A percentile compares a stretch with the other conserved stretches of the same genome.
Evolutionary conservation across 2,113 vertebrate genomes (phyloP).

Genomic region (Silurus asotus): DNA sequence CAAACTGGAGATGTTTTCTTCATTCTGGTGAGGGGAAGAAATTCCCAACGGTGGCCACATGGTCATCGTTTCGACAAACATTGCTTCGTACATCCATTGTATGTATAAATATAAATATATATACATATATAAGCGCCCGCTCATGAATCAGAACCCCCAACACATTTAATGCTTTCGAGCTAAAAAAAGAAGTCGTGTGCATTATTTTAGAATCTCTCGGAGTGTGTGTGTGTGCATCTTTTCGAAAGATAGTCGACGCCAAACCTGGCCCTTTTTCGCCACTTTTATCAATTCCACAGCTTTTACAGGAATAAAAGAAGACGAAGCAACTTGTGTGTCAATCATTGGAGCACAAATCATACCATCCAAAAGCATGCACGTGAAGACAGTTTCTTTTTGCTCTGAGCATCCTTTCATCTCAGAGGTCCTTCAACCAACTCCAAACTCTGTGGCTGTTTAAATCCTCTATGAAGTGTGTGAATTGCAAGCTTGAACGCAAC

Average conservation of each 20-base stretch:
- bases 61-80: not conserved
- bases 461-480: not conserved
- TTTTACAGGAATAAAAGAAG: not conserved
- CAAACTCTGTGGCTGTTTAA: not conserved
- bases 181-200: too few species aligned
- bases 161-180: not conserved
- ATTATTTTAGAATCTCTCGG: too few species aligned
- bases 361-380: not conserved
- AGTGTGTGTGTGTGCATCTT: too few species aligned
- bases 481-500: not conserved
- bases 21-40: not conserved
- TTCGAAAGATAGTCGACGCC: too few species aligned
- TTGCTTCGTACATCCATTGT: not conserved
- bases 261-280: too few species aligned
- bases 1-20: conserved; percentile 10
- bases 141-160: not conserved
- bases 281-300: too few species aligned
- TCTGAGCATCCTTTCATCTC: not conserved
- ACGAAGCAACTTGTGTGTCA: not conserved
- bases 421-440: not conserved
- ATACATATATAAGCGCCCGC: too few species aligned
- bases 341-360: not conserved
- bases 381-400: not conserved
- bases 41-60: not conserved
- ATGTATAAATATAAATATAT: too few species aligned